Conservation (phyloP, 2,113 vertebrate species). For the Micronisus gabar region DNA sequence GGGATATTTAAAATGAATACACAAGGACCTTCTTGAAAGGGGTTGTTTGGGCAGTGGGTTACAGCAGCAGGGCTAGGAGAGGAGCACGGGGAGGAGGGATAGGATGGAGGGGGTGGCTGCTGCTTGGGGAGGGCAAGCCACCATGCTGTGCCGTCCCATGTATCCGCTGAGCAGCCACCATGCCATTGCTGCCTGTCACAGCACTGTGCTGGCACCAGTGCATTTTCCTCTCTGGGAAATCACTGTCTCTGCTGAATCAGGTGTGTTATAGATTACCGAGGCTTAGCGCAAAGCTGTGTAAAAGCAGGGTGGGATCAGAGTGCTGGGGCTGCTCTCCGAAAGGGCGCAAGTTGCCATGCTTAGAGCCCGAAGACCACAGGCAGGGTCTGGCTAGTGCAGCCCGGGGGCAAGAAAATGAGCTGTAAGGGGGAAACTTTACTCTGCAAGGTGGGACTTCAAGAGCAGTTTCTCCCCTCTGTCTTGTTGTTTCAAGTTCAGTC, state of each 20-base stretch:
- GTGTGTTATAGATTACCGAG: neutral
- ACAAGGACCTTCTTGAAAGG: neutral
- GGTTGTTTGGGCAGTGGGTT: neutral
- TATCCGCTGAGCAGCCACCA: neutral
- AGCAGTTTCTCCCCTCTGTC: neutral
- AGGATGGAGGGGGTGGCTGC: too few species aligned
- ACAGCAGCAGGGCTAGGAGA: neutral
- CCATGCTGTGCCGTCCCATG: fast-evolving
- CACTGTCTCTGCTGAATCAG: neutral
- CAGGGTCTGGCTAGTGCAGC: neutral
- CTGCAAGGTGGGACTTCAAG: neutral
- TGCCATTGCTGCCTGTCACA: neutral
- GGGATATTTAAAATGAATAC: neutral
- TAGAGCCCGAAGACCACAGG: neutral
- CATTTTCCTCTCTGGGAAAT: neutral
- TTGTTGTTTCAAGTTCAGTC: neutral
- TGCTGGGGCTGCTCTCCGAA: neutral
- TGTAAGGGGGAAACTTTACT: neutral
- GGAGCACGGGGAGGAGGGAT: neutral
- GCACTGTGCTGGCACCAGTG: neutral
- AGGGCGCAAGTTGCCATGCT: too few species aligned
- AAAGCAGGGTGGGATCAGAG: neutral
- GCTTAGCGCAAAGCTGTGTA: neutral
- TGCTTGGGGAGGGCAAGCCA: neutral
- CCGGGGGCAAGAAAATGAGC: neutral